A percentile compares a stretch with the other conserved stretches of the same genome.
Evolutionary conservation across 2,888 invertebrate genomes (phyloP).

Genomic region (Tanytarsus gracilentus): DNA sequence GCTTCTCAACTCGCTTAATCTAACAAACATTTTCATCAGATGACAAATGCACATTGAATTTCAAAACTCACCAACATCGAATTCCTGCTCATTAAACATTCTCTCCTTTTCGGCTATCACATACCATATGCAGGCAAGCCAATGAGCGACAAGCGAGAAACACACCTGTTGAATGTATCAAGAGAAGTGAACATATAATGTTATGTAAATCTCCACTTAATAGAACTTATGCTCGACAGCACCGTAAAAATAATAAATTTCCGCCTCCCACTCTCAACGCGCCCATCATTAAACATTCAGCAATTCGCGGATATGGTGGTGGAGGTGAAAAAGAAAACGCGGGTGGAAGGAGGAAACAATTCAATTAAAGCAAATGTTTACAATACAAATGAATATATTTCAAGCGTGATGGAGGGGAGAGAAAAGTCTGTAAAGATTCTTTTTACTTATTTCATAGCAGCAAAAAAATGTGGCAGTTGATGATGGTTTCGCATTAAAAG

Average conservation of each 20-base stretch:
- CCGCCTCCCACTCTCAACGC: not conserved
- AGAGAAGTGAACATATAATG: not conserved
- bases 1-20: too few species aligned
- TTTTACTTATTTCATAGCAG: too few species aligned
- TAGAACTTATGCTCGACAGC: not conserved
- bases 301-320: too few species aligned
- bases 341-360: not conserved
- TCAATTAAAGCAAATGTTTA: constrained; percentile 8
- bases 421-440: too few species aligned
- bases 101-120: constrained; percentile 87
- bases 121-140: constrained; percentile 96
- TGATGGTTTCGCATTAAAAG: too few species aligned
- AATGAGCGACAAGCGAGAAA: constrained; percentile 89
- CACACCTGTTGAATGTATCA: constrained; percentile 50
- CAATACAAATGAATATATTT: constrained; percentile 6
- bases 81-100: constrained; percentile 53
- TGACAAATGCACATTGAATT: not conserved
- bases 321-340: too few species aligned
- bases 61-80: constrained; percentile 21
- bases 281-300: not conserved
- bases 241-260: not conserved
- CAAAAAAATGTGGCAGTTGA: too few species aligned
- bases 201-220: not conserved
- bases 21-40: not conserved
- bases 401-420: too few species aligned